Evolutionary conservation across 1,140 invertebrate genomes (phyloP).

Genomic region (Anadara kagoshimensis): DNA sequence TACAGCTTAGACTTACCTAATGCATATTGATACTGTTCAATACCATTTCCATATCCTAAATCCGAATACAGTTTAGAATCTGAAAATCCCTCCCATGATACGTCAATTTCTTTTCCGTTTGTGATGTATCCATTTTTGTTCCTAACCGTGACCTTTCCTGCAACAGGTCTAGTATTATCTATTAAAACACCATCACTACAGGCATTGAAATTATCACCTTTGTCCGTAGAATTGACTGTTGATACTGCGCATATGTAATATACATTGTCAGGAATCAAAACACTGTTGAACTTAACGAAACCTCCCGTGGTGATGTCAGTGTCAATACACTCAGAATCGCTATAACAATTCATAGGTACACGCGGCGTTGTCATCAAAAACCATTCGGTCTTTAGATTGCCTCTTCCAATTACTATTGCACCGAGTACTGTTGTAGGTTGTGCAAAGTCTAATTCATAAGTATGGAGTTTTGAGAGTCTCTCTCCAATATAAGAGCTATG

Average conservation of each 20-base stretch:
- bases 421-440: neutral
- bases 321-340: conserved; percentile 11
- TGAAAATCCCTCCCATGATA: conserved; percentile 32
- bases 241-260: conserved; percentile 22
- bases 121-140: conserved; percentile 24
- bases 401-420: conserved; percentile 22
- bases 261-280: neutral
- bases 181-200: conserved; percentile 43
- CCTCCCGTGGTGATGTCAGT: conserved; percentile 3
- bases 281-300: conserved; percentile 5
- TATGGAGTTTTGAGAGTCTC: conserved; percentile 21
- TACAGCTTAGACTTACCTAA: no score
- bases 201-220: neutral
- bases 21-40: no score
- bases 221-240: neutral
- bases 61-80: conserved; percentile 24
- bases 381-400: conserved; percentile 20
- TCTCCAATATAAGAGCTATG: conserved; percentile 26
- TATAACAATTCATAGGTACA: neutral
- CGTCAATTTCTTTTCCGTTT: neutral
- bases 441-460: conserved; percentile 35
- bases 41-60: neutral
- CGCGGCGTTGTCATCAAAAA: conserved; percentile 24
- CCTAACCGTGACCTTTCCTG: conserved; percentile 22
- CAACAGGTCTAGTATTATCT: conserved; percentile 28